A percentile compares a stretch with the other conserved stretches of the same genome.
Conservation (phyloP, 2,113 vertebrate genomes). For the Eupsittula cactorum region DNA sequence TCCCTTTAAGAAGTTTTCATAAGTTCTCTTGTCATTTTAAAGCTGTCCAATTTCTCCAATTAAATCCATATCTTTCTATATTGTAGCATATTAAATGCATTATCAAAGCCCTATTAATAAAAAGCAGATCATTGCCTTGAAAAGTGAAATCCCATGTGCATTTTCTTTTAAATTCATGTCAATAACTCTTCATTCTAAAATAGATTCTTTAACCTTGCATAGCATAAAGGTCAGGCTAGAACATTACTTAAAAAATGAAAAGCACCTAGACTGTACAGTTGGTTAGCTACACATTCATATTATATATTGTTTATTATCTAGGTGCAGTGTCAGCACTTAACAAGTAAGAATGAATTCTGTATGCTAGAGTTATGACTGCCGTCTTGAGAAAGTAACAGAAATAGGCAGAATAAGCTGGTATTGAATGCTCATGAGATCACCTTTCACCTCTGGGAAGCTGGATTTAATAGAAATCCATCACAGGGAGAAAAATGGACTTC, state of each 20-base stretch:
- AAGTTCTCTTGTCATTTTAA: background rate
- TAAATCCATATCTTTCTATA: background rate
- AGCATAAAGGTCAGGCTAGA: background rate
- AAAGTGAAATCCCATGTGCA: background rate
- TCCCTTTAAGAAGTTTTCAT: background rate
- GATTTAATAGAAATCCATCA: slow-evolving; percentile 48
- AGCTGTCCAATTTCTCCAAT: background rate
- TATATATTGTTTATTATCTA: slow-evolving; percentile 23
- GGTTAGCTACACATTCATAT: background rate
- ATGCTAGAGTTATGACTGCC: background rate
- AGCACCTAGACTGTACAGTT: background rate
- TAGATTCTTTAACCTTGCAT: background rate
- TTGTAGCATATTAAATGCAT: background rate
- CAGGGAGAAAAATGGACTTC: background rate
- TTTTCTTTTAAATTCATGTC: background rate
- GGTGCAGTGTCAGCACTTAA: slow-evolving; percentile 22
- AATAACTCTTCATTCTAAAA: background rate
- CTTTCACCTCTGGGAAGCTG: slow-evolving; percentile 50
- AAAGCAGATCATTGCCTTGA: background rate
- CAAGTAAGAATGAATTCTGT: background rate
- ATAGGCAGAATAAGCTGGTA: slow-evolving; percentile 33
- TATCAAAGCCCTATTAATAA: background rate
- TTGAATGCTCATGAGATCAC: slow-evolving; percentile 55
- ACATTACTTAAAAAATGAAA: background rate
- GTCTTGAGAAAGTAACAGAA: slow-evolving; percentile 41